Evolutionary conservation across 2,113 vertebrate species (phyloP).

Genomic region (Leptobrachium leishanense): DNA sequence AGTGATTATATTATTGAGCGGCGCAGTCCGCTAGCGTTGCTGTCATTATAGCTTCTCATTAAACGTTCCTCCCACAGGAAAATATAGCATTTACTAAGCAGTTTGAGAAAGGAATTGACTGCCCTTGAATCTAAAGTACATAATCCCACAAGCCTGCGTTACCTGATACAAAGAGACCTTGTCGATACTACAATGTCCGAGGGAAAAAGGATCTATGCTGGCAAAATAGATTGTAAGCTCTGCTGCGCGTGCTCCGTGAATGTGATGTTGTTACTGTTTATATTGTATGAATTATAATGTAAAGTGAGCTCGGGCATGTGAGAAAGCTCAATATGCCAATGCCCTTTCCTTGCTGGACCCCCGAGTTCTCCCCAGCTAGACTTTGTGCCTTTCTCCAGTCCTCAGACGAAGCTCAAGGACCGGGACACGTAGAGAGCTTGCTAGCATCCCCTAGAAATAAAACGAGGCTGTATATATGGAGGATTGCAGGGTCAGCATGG

Average conservation of each 20-base stretch:
- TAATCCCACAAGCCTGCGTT: constrained; percentile 38
- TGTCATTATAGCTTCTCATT: constrained; percentile 48
- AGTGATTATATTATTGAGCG: constrained; percentile 49
- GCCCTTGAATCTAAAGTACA: constrained; percentile 47
- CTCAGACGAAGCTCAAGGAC: no score
- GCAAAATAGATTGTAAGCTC: constrained; percentile 30
- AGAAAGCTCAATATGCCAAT: no score
- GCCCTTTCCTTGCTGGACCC: no score
- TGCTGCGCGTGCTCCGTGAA: background rate
- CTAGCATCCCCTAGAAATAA: no score
- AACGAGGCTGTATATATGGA: no score
- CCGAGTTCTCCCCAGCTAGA: no score
- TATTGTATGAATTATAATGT: no score
- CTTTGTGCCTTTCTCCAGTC: no score
- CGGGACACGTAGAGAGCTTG: no score
- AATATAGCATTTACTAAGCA: constrained; percentile 48
- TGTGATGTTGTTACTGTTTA: background rate
- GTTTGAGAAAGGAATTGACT: constrained; percentile 38
- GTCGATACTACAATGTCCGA: constrained; percentile 11
- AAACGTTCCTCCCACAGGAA: constrained; percentile 44
- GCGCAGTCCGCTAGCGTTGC: constrained; percentile 25
- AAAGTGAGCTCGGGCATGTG: no score
- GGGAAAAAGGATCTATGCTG: background rate
- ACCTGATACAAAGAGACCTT: constrained; percentile 16
- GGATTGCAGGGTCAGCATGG: no score